Base-by-base conservation (phyloP, 2,888 invertebrate species). In the Gnatocerus cornutus region DNA sequence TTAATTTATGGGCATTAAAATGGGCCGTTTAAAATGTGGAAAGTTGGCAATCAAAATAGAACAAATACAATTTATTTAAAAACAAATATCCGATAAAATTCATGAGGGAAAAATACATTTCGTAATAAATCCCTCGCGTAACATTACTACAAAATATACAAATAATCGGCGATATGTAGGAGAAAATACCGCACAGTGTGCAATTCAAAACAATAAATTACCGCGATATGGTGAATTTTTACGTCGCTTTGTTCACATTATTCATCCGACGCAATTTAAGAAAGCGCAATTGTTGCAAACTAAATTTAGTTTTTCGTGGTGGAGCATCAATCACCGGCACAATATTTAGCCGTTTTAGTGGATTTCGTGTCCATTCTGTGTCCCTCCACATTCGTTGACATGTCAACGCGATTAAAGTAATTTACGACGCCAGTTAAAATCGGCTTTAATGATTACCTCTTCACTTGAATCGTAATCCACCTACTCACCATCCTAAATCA, bases 401-500 rank as follows among this genome's bases (percentile, higher is more conserved):
- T 71, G 70, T 73, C 74, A 71, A 71, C 73, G 68, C 71, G 74
- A 74, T 74, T 74, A 74, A 71, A 67, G 73, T 73, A 73, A 74
- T 74, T 73, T 74, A 74, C 71, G 68, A 73, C 68, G 56, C 71
- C 68, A 73, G 69, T 71, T 73, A 70, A 73, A 74, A 74, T 73
- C 74, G 74, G 74, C 73, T 74, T 74, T 74, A 74, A 74, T 71
- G 71, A 70, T 74, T 71, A 74, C 73, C 74, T 72, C 71, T 71
- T 71, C 67, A 71, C 68, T 71, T 69, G 61, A 53, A 69, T 55
- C 68, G 63, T 68, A 70, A 73, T 73, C 71, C 59, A 71, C 68
- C 46, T 48, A 58, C 58, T 69, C 63, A 48, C 63, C 64, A 52
- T 64, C 69, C 69, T 71, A 71, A 71, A 71, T 71, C 71, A 71